A percentile compares a stretch with the other conserved stretches of the same genome.
phyloP scores from a whole-genome alignment of 2,113 vertebrate species.

The Neolamprologus cancellatus region DNA sequence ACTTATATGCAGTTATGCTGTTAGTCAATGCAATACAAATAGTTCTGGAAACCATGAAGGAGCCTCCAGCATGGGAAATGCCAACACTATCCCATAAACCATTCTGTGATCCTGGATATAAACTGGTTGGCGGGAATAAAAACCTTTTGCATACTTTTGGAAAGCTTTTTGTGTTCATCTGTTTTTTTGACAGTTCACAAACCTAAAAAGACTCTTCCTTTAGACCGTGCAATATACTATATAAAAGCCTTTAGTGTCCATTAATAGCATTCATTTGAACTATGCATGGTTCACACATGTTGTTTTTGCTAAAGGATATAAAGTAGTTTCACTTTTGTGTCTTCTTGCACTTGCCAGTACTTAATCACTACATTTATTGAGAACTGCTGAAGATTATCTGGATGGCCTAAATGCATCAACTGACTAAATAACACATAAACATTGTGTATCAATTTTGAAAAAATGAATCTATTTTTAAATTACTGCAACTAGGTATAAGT shows the following conservation, averaged over 20 bases:
- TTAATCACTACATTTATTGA: background rate
- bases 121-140: constrained; percentile 5
- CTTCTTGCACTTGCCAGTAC: background rate
- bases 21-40: background rate
- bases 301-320: background rate
- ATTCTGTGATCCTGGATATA: background rate
- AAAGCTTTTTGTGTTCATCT: constrained; percentile 18
- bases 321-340: background rate
- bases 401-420: background rate
- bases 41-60: background rate
- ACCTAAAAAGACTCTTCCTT: background rate
- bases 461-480: background rate
- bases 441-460: fast-evolving
- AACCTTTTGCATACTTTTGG: background rate
- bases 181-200: background rate
- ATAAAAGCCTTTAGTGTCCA: background rate
- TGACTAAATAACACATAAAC: background rate
- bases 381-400: background rate
- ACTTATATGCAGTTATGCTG: background rate
- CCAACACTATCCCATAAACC: background rate
- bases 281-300: background rate
- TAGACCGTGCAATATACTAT: background rate
- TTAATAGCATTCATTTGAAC: background rate
- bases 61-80: constrained; percentile 1
- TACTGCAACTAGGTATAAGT: background rate